phyloP scores from a whole-genome alignment of 2,888 invertebrate genomes.

The Agriopis leucophaearia region DNA sequence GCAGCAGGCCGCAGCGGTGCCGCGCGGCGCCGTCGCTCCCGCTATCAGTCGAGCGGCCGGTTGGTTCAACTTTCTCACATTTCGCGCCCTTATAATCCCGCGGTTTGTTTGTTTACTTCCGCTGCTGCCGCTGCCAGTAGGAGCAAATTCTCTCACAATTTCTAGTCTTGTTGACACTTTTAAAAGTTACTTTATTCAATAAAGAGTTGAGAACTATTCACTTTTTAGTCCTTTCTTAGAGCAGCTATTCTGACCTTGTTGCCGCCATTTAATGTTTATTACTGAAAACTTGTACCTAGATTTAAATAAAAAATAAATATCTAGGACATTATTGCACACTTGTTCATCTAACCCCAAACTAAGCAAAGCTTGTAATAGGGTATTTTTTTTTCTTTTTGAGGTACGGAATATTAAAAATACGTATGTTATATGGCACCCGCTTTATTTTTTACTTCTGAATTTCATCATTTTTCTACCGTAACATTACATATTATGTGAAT shows the following conservation, averaged over 20 bases:
- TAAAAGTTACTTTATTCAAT: not conserved
- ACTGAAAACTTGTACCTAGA: not conserved
- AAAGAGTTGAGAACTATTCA: not conserved
- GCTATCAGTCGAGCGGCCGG: not conserved
- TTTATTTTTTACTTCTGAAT: no score
- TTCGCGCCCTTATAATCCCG: conserved; percentile 15
- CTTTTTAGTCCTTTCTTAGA: not conserved
- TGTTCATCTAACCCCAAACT: no score
- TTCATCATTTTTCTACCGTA: no score
- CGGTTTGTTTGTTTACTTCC: conserved; percentile 28
- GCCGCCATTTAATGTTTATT: not conserved
- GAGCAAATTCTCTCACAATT: not conserved
- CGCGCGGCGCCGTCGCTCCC: conserved; percentile 1
- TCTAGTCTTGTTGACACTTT: not conserved
- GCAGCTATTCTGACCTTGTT: not conserved
- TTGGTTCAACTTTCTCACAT: conserved; percentile 3
- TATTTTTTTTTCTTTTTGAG: no score
- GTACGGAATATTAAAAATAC: no score
- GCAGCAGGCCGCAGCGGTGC: conserved; percentile 8
- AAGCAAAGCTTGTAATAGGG: no score
- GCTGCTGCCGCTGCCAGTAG: not conserved
- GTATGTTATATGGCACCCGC: no score
- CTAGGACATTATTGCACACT: no score
- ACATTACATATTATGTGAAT: no score
- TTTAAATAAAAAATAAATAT: no score